Evolutionary conservation across 2,888 invertebrate genomes (phyloP).

Genomic region (Panopea generosa): DNA sequence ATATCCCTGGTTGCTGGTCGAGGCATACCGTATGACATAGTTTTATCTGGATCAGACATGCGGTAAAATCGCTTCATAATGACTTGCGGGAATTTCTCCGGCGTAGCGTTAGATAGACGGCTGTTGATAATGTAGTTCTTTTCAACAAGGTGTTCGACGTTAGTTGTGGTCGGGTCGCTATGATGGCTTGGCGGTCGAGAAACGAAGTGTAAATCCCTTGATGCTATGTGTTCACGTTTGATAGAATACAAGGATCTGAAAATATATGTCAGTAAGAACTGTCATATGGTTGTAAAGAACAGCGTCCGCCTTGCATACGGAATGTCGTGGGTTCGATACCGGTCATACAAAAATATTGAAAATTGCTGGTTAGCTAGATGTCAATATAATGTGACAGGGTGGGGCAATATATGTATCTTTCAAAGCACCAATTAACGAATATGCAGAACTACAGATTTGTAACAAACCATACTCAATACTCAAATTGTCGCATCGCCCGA

Average conservation of each 20-base stretch:
- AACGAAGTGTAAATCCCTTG: constrained; percentile 60
- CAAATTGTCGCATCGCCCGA: no score
- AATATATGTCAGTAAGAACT: constrained; percentile 6
- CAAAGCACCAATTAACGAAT: no score
- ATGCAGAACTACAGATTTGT: no score
- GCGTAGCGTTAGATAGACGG: constrained; percentile 59
- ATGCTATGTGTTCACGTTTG: constrained; percentile 65
- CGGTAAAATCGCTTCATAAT: constrained; percentile 73
- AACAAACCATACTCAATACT: no score
- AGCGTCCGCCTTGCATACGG: no score
- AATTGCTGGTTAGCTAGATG: no score
- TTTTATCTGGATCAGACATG: constrained; percentile 57
- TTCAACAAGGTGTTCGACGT: constrained; percentile 69
- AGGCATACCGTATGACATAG: constrained; percentile 72
- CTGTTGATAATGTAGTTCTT: constrained; percentile 71
- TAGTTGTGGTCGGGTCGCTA: constrained; percentile 39
- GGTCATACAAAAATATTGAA: no score
- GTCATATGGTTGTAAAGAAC: no score
- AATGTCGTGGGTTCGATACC: no score
- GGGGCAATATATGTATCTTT: no score
- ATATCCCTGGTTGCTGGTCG: constrained; percentile 68
- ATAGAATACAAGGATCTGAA: constrained; percentile 72
- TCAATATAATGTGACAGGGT: no score
- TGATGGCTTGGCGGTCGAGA: constrained; percentile 14
- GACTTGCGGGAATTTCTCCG: constrained; percentile 68